Percentiles rank a stretch among this genome's conserved stretches.
These are phyloP conservation scores for Oxytorus armatus DNA, from an alignment of 2,888 invertebrate genomes.

Conservation along the genomic window DNA sequence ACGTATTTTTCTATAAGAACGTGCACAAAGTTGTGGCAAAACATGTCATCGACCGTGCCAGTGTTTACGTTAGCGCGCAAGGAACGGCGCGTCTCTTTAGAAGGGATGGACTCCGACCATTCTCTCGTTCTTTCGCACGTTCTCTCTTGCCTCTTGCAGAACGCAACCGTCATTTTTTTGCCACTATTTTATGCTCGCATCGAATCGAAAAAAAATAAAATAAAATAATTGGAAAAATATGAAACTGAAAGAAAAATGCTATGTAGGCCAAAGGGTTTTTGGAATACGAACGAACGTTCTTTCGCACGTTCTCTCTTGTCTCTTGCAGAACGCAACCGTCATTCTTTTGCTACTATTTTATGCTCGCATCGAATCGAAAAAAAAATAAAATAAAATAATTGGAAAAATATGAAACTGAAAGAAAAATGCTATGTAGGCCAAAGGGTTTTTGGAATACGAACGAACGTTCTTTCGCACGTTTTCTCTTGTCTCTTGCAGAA, in stretches of 20 bases:
- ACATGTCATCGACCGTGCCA: conserved; percentile 75
- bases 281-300: too few species aligned
- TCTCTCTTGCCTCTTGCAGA: conserved; percentile 42
- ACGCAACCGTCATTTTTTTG: conserved; percentile 17
- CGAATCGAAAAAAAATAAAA: conserved; percentile 2
- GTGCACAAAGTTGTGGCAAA: not conserved
- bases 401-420: too few species aligned
- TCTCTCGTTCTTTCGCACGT: conserved; percentile 56
- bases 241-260: too few species aligned
- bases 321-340: conserved; percentile 13
- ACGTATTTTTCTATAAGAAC: not conserved
- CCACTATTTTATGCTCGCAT: not conserved
- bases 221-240: too few species aligned
- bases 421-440: too few species aligned
- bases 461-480: too few species aligned
- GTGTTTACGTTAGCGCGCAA: conserved; percentile 74
- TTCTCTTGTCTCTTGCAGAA: conserved; percentile 33
- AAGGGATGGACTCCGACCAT: conserved; percentile 66
- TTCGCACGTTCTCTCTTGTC: conserved; percentile 47
- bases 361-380: not conserved
- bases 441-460: too few species aligned
- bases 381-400: too few species aligned
- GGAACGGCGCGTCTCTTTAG: conserved; percentile 61
- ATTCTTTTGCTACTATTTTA: conserved; percentile 2
- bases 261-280: too few species aligned